Conservation (phyloP, 35 echinoderm and acorn worm species). For the Hemicentrotus pulcherrimus region DNA sequence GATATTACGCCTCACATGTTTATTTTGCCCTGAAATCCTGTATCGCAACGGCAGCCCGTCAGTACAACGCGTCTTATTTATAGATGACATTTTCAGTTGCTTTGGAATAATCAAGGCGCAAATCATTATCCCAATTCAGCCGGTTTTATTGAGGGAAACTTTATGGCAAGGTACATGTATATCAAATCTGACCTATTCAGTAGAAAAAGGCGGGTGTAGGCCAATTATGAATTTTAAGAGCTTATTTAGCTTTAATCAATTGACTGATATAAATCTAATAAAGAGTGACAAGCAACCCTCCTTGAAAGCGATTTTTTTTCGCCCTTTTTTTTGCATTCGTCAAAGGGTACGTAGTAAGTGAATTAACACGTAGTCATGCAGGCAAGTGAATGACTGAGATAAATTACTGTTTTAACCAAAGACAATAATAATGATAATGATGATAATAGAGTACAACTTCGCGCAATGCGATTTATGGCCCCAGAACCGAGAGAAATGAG, state of each 20-base stretch:
- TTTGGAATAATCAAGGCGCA: background rate
- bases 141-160: background rate
- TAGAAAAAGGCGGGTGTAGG: background rate
- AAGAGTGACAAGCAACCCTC: background rate
- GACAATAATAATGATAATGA: too few species aligned
- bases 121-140: background rate
- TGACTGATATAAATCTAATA: background rate
- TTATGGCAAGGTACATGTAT: too few species aligned
- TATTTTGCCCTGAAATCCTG: too few species aligned
- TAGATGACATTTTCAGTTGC: too few species aligned
- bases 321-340: background rate
- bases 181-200: too few species aligned
- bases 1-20: too few species aligned
- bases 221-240: background rate
- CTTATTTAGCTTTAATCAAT: background rate
- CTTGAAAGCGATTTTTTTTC: background rate
- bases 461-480: too few species aligned
- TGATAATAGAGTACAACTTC: too few species aligned
- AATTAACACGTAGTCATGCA: background rate
- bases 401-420: too few species aligned
- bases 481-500: too few species aligned
- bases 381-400: background rate
- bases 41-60: too few species aligned
- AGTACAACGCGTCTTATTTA: too few species aligned
- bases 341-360: background rate